Base-by-base conservation (phyloP, 2,888 invertebrate genomes). In the Liodrosophila aerea region DNA sequence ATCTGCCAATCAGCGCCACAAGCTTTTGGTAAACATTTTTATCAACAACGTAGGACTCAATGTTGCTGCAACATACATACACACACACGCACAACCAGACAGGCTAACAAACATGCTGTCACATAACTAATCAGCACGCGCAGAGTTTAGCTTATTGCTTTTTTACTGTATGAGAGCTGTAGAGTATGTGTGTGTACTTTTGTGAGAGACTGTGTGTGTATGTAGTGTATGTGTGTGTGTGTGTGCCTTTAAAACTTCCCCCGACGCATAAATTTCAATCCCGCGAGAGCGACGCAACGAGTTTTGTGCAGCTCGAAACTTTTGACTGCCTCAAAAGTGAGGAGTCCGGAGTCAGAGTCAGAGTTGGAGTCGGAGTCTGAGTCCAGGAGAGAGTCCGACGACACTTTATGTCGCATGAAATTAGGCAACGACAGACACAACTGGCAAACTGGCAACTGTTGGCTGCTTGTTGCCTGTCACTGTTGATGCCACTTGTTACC, bases 261-360 rank as follows among this genome's bases (percentile, higher is more conserved):
- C 73, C 40, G 39, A 43, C 65, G 78, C 66, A 85, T 85, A 80
- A 80, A 80, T 82, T 80, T 74, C 83, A 80, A 85, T 80, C 78
- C 78, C 78, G 59, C 60, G 78, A 74, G 78, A 69, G 68, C 22
- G 5, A 43, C 53, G 47, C 73, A 54, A 51, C 54, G 44, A 67
- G 46, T 60, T 75, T 72, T 54, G n/a, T 50, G 63, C 61, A 69
- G 61, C 56, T 73, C 57, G 40, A 84, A 77, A 78, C 51, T 78
- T 78, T 73, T 70, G 70, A 70, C 73, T 73, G 58, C 47, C 37
- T 22, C 40, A 22, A 12, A 9, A n/a, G 11, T 12, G 7, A 1
- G 9, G 16, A 3, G 29, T 29, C 9, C 8, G 18, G 16, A 16
- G 15, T 39, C 2, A 9, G 33, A n/a, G 33, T 13, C 40, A 3